Evolutionary conservation across 64 coral and sea anemone species (phyloP).

Genomic region (Platygyra sinensis): DNA sequence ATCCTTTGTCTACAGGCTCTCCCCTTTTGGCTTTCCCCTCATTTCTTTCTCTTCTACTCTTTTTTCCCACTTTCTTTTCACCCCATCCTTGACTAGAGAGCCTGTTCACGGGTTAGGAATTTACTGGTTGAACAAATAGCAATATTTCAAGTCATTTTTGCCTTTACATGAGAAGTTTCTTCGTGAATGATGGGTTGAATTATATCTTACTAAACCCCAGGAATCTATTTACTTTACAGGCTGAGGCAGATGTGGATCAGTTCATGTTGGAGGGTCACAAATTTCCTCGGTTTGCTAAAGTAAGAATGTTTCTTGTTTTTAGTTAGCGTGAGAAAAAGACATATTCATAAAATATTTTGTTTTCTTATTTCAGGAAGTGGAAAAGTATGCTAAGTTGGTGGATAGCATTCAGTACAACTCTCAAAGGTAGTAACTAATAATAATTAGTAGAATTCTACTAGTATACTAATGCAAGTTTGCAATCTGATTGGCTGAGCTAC

Average conservation of each 20-base stretch:
- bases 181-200: neutral
- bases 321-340: neutral
- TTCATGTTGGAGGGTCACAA: constrained; percentile 98
- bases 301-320: constrained; percentile 20
- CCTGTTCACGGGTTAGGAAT: too few relatives aligned
- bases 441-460: too few relatives aligned
- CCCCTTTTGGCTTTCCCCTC: too few relatives aligned
- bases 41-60: too few relatives aligned
- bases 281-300: constrained; percentile 94
- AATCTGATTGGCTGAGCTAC: too few relatives aligned
- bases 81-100: neutral
- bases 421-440: constrained; percentile 52
- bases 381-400: constrained; percentile 89
- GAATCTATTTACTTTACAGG: constrained; percentile 45
- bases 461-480: too few relatives aligned
- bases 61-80: too few relatives aligned
- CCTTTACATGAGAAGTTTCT: too few relatives aligned
- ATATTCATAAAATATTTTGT: neutral
- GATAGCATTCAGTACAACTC: constrained; percentile 97
- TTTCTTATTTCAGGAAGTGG: constrained; percentile 81
- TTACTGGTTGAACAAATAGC: too few relatives aligned
- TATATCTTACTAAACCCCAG: neutral
- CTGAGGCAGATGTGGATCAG: constrained; percentile 90
- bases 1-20: too few relatives aligned
- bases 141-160: neutral